Percentiles rank a stretch among this genome's conserved stretches.
Conservation (phyloP, 2,888 invertebrate species). For the Cataglyphis cursor region DNA sequence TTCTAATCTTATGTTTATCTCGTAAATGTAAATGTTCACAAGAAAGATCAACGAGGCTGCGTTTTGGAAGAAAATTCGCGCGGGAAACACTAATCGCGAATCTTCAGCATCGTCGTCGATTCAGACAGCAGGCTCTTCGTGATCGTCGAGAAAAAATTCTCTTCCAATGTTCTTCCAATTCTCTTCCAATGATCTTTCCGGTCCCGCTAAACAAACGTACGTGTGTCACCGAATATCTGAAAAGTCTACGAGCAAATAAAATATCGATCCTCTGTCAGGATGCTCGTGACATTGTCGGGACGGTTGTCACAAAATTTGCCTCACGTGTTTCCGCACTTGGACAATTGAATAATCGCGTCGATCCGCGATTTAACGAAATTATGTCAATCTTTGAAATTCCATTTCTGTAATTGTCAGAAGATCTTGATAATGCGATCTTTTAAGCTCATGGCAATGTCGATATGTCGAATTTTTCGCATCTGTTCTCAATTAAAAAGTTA, state of each 20-base stretch:
- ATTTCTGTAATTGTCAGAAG: not conserved
- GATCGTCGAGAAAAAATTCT: not conserved
- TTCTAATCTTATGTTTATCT: not conserved
- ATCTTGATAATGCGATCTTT: not conserved
- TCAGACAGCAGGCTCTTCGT: not conserved
- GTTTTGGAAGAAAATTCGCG: not conserved
- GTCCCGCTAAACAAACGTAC: not conserved
- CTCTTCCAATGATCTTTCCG: too few relatives aligned
- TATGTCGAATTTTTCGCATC: not conserved
- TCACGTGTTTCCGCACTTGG: not conserved
- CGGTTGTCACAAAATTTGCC: not conserved
- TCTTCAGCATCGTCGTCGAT: not conserved
- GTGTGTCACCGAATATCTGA: not conserved
- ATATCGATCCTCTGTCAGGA: slow-evolving; percentile 25
- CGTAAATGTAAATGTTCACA: slow-evolving; percentile 32
- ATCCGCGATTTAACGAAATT: not conserved
- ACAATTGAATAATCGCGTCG: not conserved
- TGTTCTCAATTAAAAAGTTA: not conserved
- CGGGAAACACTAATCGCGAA: not conserved
- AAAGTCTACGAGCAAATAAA: not conserved
- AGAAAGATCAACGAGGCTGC: slow-evolving; percentile 3
- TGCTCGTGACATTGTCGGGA: slow-evolving; percentile 21
- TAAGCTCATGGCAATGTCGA: slow-evolving; percentile 1
- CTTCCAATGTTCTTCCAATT: too few relatives aligned
- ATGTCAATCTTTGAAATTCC: slow-evolving; percentile 3